phyloP scores from a whole-genome alignment of 2,113 vertebrate genomes.

The Ploceus nigricollis region DNA sequence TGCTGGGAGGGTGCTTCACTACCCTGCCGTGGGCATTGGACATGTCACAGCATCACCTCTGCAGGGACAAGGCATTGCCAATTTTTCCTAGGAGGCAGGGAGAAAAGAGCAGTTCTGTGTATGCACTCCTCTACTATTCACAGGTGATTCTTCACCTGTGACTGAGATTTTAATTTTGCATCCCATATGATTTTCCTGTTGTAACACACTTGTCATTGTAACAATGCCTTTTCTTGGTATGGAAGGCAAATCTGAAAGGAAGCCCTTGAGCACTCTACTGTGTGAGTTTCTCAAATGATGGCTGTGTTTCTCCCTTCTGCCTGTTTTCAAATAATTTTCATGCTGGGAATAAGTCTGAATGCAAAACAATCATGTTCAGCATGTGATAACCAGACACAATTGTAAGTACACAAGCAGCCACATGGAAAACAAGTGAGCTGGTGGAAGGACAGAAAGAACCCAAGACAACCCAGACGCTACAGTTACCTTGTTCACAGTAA shows the following conservation, averaged over 20 bases:
- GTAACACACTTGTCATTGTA: slow-evolving; percentile 28
- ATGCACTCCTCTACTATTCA: background rate
- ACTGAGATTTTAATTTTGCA: slow-evolving; percentile 45
- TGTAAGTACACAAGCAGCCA: background rate
- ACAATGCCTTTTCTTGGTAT: slow-evolving; percentile 49
- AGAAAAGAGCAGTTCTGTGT: background rate
- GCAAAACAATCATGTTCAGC: slow-evolving; percentile 1
- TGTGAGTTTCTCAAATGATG: background rate
- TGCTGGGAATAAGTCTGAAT: slow-evolving; percentile 41
- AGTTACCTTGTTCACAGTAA: background rate
- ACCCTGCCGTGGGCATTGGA: background rate
- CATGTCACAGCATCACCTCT: background rate
- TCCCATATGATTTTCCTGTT: slow-evolving; percentile 41
- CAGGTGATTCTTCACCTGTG: slow-evolving; percentile 21
- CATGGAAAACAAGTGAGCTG: slow-evolving; percentile 32
- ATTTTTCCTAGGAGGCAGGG: background rate
- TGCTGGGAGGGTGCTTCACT: background rate
- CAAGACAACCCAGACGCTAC: background rate
- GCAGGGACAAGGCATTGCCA: background rate
- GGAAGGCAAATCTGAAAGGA: slow-evolving; percentile 22
- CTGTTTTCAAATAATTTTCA: slow-evolving; percentile 22
- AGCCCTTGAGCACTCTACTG: slow-evolving; percentile 30
- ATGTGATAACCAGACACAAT: slow-evolving; percentile 37
- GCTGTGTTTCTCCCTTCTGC: slow-evolving; percentile 8
- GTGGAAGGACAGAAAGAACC: background rate